Evolutionary conservation across 2,888 invertebrate genomes (phyloP).

Genomic region (Drosophila yooni): DNA sequence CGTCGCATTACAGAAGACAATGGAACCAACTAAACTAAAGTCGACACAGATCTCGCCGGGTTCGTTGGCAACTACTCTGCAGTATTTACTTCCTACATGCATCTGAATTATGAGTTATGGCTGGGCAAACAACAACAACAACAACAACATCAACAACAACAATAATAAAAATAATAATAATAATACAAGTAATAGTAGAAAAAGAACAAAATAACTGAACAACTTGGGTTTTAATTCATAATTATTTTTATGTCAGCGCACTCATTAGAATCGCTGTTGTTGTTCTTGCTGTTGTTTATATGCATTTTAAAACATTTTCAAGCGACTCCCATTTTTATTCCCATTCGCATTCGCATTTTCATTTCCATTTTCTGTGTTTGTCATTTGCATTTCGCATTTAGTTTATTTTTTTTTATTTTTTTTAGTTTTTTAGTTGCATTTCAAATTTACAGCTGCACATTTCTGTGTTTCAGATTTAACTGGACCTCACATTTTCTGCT

Average conservation of each 20-base stretch:
- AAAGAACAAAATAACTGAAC: conserved; percentile 45
- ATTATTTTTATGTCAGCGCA: conserved; percentile 79
- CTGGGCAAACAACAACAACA: conserved; percentile 16
- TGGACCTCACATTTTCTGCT: conserved; percentile 50
- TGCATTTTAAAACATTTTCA: conserved; percentile 31
- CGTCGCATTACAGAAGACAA: conserved; percentile 77
- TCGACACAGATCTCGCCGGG: conserved; percentile 63
- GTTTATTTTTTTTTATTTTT: conserved; percentile 21
- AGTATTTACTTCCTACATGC: conserved; percentile 67
- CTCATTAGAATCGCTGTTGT: conserved; percentile 64
- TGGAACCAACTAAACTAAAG: conserved; percentile 66
- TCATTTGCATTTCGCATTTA: conserved; percentile 58
- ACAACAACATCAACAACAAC: conserved; percentile 3
- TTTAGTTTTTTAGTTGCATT: conserved; percentile 26
- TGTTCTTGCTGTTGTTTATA: conserved; percentile 27
- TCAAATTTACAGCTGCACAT: conserved; percentile 56
- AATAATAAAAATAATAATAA: conserved; percentile 21
- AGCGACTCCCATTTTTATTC: conserved; percentile 29
- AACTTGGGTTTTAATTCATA: conserved; percentile 76
- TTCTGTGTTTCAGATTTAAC: conserved; percentile 53
- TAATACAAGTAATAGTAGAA: conserved; percentile 17
- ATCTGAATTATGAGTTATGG: conserved; percentile 72
- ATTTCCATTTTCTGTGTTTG: conserved; percentile 53
- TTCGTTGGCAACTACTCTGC: conserved; percentile 73
- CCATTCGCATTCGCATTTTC: conserved; percentile 6